Conservation (phyloP, 2,797 vertebrate genomes). For the Rousettus madagascariensis region DNA sequence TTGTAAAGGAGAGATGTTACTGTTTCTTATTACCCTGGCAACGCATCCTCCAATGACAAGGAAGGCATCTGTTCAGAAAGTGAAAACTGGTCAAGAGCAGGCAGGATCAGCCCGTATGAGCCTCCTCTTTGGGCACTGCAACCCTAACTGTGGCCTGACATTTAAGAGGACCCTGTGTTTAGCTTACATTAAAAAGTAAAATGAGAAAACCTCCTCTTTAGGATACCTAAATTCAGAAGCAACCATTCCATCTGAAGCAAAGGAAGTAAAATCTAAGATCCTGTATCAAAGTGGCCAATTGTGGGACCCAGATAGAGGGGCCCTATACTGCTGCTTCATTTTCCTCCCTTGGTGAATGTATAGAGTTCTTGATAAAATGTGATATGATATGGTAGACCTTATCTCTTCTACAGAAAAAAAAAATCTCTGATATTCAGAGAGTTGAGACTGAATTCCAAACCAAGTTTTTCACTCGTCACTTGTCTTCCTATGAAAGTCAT, state of each 20-base stretch:
- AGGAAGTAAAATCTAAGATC: neutral
- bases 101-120: too few species aligned
- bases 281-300: neutral
- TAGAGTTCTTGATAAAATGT: neutral
- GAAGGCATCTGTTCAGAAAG: neutral
- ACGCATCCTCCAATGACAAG: neutral
- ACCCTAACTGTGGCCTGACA: neutral
- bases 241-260: neutral
- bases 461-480: neutral
- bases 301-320: fast-evolving
- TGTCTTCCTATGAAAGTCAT: neutral
- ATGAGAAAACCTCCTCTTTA: neutral
- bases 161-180: neutral
- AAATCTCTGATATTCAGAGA: neutral
- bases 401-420: neutral
- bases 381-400: fast-evolving
- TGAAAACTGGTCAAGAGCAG: neutral
- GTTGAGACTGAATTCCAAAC: neutral
- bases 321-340: neutral
- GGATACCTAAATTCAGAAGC: neutral
- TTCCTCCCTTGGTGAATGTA: neutral
- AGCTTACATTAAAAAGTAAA: neutral
- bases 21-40: neutral
- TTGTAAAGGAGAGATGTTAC: neutral
- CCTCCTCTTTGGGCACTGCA: neutral